Evolutionary conservation across 2,888 invertebrate species (phyloP), one percentile per base, ranked within the genome.

Genomic region (Drosophila mayaguana): DNA sequence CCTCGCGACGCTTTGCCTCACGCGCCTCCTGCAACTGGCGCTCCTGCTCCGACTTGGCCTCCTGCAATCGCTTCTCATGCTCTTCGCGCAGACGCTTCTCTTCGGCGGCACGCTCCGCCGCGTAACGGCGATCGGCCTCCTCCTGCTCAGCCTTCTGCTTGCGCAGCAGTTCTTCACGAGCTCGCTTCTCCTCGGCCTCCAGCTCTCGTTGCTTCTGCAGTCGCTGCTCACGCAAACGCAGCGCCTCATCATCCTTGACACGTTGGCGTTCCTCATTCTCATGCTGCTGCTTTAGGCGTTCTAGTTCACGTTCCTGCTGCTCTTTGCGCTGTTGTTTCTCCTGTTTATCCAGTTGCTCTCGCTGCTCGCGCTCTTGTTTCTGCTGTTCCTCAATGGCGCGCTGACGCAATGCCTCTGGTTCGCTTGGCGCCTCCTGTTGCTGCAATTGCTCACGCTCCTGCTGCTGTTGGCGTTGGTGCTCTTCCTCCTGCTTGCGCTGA

Each of bases 21-120:
- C 83, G 84, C 12, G 90, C 89, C 54, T 91, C 91, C 16, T 90
- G 85, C 62, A 90, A 62, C 16, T 78, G 71, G 1, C 83, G 86
- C 62, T 92, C 90, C 42, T 90, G 86, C 43, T 92, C 92, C 7
- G 72, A 77, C 57, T 90, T 89, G 18, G 86, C 86, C 60, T 87
- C 75, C 25, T 80, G 78, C 7, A 91, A 43, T 4, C 72, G 83
- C 55, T 86, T 76, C 53, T 91, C 91, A 40, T 91, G 81, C 61
- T 92, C 91, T 43, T 91, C 79, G 1, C 78, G 80, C 46, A 78
- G 25, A 2, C 88, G 91, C 60, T 89, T 74, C 70, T 89, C 88
- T 55, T 89, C 88, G 9, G 84, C 91, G 8, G 75, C 59, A 4
- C 91, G 91, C 53, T 88, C 78, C 20, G 81, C 77, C 11, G 84